Base-by-base conservation (phyloP, 1,140 invertebrate genomes). In the Phortica variegata region DNA sequence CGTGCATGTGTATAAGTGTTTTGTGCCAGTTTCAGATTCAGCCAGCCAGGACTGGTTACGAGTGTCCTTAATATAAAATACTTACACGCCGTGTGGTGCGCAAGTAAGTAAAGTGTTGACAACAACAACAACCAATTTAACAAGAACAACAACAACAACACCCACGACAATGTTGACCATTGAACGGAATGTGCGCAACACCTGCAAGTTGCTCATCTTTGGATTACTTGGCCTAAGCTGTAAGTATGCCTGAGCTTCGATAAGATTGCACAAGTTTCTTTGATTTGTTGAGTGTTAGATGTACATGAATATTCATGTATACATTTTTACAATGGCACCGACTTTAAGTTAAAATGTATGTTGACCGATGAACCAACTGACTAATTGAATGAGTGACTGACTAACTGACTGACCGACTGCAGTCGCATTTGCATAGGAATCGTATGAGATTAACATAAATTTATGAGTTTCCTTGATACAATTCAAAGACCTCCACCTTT, bases 391-490 rank as follows among this genome's bases (percentile, higher is more conserved):
- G 29, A 51, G 41, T 48, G 43, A 34, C 51, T 20, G 47, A 56
- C 48, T 49, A 42, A 26, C 56, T 26, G 21, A 53, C 55, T 60
- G 48, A 38, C 56, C 31, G 38, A 52, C 47, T 49, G 42, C 34
- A 39, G 31, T 43, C 31, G 43, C 46, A 38, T 38, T 38, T 5
- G 36, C 36, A 38, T 38, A 17, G 23, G 34, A 16, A 17, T 36
- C 58, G 63, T 66, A 39, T 45, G 48, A 54, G 56, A 60, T 65
- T 69, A 55, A 52, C 61, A 70, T 65, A 56, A 61, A 61, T 69
- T 69, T 47, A 42, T 49, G 48, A 43, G 59, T 70, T 70, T 70
- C 65, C 65, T 70, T 70, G 61, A 70, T 70, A 58, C 61, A 54
- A 58, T 65, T 61, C 43, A 46, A 39, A 66, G 62, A 66, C 62